Percentiles rank a stretch among this genome's conserved stretches.
Evolutionary conservation across 2,888 invertebrate genomes (phyloP).

Genomic region (Mesochorus sp.): DNA sequence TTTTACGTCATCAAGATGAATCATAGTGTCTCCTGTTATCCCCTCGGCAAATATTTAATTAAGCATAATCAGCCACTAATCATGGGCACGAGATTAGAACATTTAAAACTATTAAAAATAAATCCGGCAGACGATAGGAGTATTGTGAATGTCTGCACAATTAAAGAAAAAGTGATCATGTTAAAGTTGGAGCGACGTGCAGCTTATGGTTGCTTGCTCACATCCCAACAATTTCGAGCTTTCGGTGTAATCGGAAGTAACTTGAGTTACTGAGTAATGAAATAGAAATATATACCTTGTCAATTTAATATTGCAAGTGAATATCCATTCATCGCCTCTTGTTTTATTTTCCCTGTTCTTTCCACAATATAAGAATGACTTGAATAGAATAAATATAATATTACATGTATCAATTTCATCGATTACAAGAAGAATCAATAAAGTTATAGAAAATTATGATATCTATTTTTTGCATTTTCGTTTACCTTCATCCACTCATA

Average conservation of each 20-base stretch:
- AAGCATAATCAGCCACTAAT: slow-evolving; percentile 19
- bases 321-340: neutral
- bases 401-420: too few species aligned
- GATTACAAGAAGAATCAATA: too few species aligned
- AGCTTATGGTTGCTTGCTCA: slow-evolving; percentile 12
- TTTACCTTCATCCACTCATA: too few species aligned
- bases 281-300: neutral
- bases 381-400: too few species aligned
- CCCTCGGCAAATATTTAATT: slow-evolving; percentile 20
- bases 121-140: slow-evolving; percentile 3
- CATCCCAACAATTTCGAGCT: slow-evolving; percentile 37
- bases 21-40: slow-evolving; percentile 3
- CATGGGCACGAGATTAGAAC: slow-evolving; percentile 18
- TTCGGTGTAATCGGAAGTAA: neutral
- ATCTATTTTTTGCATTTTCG: too few species aligned
- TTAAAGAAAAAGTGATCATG: slow-evolving; percentile 38
- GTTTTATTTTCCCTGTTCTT: neutral
- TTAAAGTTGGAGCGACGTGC: neutral
- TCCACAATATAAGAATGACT: neutral
- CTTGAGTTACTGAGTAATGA: slow-evolving; percentile 2
- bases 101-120: slow-evolving; percentile 17
- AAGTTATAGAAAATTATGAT: too few species aligned
- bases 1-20: slow-evolving; percentile 17
- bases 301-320: neutral
- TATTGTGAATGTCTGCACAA: slow-evolving; percentile 11